phyloP scores from a whole-genome alignment of 2,888 invertebrate species.

The Epirrita christyi region DNA sequence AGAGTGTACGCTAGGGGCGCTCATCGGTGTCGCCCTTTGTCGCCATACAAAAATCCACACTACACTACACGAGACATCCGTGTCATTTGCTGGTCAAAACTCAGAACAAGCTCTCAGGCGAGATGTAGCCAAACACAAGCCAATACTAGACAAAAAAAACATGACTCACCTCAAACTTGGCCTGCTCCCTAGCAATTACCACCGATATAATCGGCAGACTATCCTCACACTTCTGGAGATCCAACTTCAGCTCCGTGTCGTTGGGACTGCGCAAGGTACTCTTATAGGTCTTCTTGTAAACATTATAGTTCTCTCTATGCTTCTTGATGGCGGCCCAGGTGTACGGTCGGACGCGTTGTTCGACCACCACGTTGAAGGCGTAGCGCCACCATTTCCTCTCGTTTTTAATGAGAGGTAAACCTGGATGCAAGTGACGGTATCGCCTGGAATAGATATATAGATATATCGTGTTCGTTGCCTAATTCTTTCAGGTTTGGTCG shows the following conservation, averaged over 20 bases:
- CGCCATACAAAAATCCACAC: too few relatives aligned
- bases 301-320: conserved; percentile 88
- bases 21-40: too few relatives aligned
- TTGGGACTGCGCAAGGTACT: conserved; percentile 88
- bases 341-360: conserved; percentile 89
- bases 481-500: too few relatives aligned
- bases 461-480: too few relatives aligned
- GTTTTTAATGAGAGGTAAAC: conserved; percentile 83
- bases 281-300: conserved; percentile 89
- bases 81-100: too few relatives aligned
- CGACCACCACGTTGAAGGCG: conserved; percentile 88
- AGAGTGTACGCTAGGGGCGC: too few relatives aligned
- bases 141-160: too few relatives aligned
- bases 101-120: too few relatives aligned
- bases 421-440: conserved; percentile 87
- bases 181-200: conserved; percentile 91
- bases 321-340: conserved; percentile 89
- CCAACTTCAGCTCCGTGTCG: conserved; percentile 89
- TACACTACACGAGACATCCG: too few relatives aligned
- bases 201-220: conserved; percentile 89
- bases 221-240: conserved; percentile 91
- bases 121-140: too few relatives aligned
- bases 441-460: conserved; percentile 73
- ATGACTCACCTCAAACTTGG: conserved; percentile 88
- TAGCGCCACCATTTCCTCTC: conserved; percentile 91